phyloP scores from a whole-genome alignment of 2,113 vertebrate genomes.

The Ptilonorhynchus violaceus region DNA sequence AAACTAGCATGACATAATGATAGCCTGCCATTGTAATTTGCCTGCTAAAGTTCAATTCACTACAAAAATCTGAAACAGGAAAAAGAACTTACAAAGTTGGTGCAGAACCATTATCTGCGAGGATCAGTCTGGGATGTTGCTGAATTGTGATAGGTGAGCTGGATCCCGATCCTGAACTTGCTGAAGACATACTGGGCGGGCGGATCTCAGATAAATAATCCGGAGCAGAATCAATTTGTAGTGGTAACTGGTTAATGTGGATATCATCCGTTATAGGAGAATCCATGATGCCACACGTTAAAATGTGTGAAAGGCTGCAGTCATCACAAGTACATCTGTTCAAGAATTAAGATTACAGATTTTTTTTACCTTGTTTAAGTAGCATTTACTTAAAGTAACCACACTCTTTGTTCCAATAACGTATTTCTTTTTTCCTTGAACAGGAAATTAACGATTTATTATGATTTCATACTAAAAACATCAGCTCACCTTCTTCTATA shows the following conservation, averaged over 20 bases:
- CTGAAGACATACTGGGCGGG: slow-evolving; percentile 91
- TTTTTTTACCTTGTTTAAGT: background rate
- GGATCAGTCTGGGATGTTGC: slow-evolving; percentile 86
- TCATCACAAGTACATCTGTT: slow-evolving; percentile 95
- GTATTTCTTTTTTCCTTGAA: background rate
- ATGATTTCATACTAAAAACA: slow-evolving; percentile 25
- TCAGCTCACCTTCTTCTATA: slow-evolving; percentile 88
- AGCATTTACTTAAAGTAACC: background rate
- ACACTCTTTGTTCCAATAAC: background rate
- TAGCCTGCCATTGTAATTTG: background rate
- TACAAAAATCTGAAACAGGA: background rate
- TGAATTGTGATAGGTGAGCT: slow-evolving; percentile 91
- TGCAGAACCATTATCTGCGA: slow-evolving; percentile 78
- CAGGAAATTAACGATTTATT: background rate
- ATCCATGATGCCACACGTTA: slow-evolving; percentile 97
- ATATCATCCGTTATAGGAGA: slow-evolving; percentile 89
- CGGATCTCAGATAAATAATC: slow-evolving; percentile 89
- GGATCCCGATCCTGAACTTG: slow-evolving; percentile 89
- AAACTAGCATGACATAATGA: background rate
- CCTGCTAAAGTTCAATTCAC: background rate
- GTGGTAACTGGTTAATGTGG: slow-evolving; percentile 86
- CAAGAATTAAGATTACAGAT: slow-evolving; percentile 1
- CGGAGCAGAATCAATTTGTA: slow-evolving; percentile 83
- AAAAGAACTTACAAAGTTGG: slow-evolving; percentile 86
- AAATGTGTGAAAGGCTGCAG: slow-evolving; percentile 98